A percentile compares a stretch with the other conserved stretches of the same genome.
Conservation (phyloP, 1,140 invertebrate species). For the Neotoxoptera formosana region DNA sequence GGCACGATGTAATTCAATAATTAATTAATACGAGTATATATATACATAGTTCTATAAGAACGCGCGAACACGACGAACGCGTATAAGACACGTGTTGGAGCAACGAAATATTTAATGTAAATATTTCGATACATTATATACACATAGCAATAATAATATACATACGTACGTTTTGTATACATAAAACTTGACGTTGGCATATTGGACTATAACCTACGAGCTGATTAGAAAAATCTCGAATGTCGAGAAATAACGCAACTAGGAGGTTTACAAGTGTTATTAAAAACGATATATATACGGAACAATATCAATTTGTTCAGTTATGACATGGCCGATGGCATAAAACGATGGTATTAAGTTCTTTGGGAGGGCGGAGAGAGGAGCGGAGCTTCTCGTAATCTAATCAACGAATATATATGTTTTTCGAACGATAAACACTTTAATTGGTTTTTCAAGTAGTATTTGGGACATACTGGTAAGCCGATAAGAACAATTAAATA, state of each 20-base stretch:
- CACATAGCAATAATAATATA: slow-evolving; percentile 5
- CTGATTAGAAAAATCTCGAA: slow-evolving; percentile 33
- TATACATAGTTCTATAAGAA: not conserved
- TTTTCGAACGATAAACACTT: slow-evolving; percentile 52
- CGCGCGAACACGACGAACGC: not conserved
- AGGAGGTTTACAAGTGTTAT: slow-evolving; percentile 17
- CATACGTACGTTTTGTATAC: slow-evolving; percentile 28
- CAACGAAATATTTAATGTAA: not conserved
- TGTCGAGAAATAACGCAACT: not conserved
- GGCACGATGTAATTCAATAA: not conserved
- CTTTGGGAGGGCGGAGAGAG: not conserved
- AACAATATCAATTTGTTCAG: slow-evolving; percentile 27
- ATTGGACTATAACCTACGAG: slow-evolving; percentile 42
- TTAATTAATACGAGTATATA: not conserved
- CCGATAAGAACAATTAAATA: slow-evolving; percentile 57
- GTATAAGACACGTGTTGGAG: not conserved
- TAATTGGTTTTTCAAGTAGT: slow-evolving; percentile 57
- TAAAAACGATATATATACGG: not conserved
- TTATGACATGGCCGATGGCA: slow-evolving; percentile 20
- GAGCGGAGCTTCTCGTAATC: slow-evolving; percentile 27
- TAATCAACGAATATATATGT: slow-evolving; percentile 53
- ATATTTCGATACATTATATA: slow-evolving; percentile 13
- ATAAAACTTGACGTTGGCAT: slow-evolving; percentile 32
- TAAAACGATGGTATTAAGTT: slow-evolving; percentile 8
- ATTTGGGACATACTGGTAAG: slow-evolving; percentile 39